Evolutionary conservation across 2,113 vertebrate genomes (phyloP).

Genomic region (Muntiacus reevesi): DNA sequence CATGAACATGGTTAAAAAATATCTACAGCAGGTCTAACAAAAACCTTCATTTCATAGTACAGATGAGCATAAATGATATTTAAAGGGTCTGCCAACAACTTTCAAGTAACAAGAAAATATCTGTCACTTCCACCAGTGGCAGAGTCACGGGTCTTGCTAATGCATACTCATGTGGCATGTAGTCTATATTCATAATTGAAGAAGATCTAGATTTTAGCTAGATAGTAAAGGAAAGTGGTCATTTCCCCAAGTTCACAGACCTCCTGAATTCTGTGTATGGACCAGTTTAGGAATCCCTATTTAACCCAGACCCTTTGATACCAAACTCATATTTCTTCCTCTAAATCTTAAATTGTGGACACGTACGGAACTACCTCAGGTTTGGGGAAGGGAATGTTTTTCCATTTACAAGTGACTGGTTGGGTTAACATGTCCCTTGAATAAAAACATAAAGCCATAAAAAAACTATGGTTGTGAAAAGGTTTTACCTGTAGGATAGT

Average conservation of each 20-base stretch:
- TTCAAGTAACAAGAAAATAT: background rate
- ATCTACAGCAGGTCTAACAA: background rate
- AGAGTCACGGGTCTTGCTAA: background rate
- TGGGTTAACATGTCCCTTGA: background rate
- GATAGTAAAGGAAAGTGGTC: background rate
- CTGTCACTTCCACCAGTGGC: background rate
- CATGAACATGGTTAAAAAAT: background rate
- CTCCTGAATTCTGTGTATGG: background rate
- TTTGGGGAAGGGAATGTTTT: background rate
- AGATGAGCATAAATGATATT: background rate
- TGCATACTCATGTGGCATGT: too few species aligned
- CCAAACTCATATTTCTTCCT: background rate
- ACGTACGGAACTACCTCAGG: background rate
- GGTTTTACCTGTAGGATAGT: background rate
- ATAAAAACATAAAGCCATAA: background rate
- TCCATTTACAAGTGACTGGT: background rate
- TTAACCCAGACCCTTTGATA: background rate
- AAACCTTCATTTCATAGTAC: background rate
- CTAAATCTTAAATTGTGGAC: background rate
- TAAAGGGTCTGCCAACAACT: background rate
- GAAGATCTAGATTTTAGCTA: background rate
- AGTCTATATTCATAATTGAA: background rate
- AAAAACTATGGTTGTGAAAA: background rate
- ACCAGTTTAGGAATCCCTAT: background rate
- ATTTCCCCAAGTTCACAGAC: background rate